A percentile compares a stretch with the other conserved stretches of the same genome.
Evolutionary conservation across 2,888 invertebrate genomes (phyloP).

Genomic region (Drosophila nigricruria): DNA sequence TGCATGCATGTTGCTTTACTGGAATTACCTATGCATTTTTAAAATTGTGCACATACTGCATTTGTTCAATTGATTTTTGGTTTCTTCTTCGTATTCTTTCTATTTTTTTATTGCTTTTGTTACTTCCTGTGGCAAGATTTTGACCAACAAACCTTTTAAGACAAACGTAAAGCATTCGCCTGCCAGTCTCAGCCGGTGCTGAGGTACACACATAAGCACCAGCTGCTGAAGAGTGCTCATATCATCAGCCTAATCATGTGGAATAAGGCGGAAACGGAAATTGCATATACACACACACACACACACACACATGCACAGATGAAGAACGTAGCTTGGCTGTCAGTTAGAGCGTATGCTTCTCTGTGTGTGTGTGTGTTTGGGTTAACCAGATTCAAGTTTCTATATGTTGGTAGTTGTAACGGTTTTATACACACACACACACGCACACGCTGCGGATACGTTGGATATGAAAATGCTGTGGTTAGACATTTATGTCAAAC

Average conservation of each 20-base stretch:
- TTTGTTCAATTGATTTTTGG: conserved; percentile 28
- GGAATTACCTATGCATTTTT: background rate
- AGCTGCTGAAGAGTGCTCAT: conserved; percentile 46
- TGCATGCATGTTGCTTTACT: background rate
- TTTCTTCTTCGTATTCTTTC: background rate
- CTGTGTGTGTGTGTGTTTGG: conserved; percentile 24
- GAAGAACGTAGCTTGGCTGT: conserved; percentile 24
- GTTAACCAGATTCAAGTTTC: conserved; percentile 54
- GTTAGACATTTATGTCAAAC: conserved; percentile 50
- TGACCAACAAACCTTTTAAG: conserved; percentile 11
- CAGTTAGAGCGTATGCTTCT: conserved; percentile 5
- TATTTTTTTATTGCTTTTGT: background rate
- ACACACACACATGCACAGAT: background rate
- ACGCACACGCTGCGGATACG: conserved; percentile 40
- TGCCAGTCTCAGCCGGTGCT: conserved; percentile 9
- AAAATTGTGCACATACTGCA: conserved; percentile 1
- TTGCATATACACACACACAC: conserved; percentile 51
- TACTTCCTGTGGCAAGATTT: background rate
- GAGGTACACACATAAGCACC: conserved; percentile 29
- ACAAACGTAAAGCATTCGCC: conserved; percentile 1
- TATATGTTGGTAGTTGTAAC: conserved; percentile 40
- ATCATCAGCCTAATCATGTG: conserved; percentile 77
- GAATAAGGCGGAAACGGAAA: conserved; percentile 77
- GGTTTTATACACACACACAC: conserved; percentile 6
- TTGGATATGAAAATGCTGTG: conserved; percentile 67